Evolutionary conservation across 2,888 invertebrate species (phyloP).

Genomic region (Helicoverpa assulta): DNA sequence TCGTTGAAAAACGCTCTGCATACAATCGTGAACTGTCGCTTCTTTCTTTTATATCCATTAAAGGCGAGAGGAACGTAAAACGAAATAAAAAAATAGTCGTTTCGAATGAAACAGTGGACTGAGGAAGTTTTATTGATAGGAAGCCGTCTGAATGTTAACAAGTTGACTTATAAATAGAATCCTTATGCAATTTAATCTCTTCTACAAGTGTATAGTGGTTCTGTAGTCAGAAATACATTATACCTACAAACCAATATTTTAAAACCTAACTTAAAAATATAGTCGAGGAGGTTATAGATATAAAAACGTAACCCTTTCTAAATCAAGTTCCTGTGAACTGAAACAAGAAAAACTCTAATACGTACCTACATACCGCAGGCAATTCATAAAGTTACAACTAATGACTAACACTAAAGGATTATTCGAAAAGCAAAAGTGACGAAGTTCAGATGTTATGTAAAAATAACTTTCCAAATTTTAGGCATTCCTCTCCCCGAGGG

Average conservation of each 20-base stretch:
- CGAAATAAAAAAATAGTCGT: neutral
- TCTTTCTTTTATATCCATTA: conserved; percentile 18
- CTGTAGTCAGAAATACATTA: too few species aligned
- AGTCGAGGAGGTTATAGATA: too few species aligned
- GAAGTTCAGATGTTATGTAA: conserved; percentile 25
- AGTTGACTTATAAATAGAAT: neutral
- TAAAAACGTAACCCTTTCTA: too few species aligned
- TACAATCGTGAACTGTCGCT: neutral
- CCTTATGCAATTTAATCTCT: neutral
- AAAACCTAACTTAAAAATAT: too few species aligned
- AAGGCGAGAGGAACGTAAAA: neutral
- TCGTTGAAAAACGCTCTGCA: neutral
- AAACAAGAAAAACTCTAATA: too few species aligned
- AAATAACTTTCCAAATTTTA: conserved; percentile 42
- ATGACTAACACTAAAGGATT: neutral
- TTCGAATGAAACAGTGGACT: conserved; percentile 5
- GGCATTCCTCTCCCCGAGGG: neutral
- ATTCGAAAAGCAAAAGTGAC: conserved; percentile 5
- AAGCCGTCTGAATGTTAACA: neutral
- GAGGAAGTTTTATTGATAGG: conserved; percentile 12
- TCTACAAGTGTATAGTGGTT: too few species aligned
- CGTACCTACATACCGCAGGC: too few species aligned
- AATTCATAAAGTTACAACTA: too few species aligned
- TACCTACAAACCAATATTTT: too few species aligned
- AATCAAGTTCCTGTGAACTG: too few species aligned